These are phyloP conservation scores for Paralichthys olivaceus DNA, from an alignment of 2,113 vertebrate genomes.

Conservation along the genomic window DNA sequence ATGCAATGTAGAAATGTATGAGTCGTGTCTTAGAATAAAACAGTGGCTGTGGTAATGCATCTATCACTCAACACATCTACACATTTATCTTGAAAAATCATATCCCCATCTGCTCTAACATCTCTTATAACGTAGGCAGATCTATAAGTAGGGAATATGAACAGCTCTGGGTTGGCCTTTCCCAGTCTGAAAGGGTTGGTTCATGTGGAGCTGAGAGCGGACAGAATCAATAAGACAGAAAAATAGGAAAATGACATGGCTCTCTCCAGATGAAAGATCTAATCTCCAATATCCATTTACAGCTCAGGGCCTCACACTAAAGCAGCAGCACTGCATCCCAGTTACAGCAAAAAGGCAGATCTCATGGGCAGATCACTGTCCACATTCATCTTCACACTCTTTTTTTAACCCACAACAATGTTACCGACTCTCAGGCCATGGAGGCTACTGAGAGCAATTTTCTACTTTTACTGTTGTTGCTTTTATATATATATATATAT, in stretches of 20 bases:
- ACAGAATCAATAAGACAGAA: conserved; percentile 85
- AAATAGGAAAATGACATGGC: conserved; percentile 86
- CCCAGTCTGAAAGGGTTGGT: conserved; percentile 75
- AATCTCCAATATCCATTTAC: conserved; percentile 87
- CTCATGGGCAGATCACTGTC: conserved; percentile 47
- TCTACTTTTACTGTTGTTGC: conserved; percentile 38
- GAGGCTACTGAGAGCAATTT: conserved; percentile 12
- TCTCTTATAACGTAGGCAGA: conserved; percentile 51
- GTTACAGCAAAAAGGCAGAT: conserved; percentile 59
- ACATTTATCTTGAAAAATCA: conserved; percentile 57
- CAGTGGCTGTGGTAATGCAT: conserved; percentile 26
- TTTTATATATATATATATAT: conserved; percentile 19
- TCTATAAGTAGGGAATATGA: conserved; percentile 68
- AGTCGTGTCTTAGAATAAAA: conserved; percentile 21
- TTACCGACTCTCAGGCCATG: conserved; percentile 7
- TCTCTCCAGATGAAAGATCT: conserved; percentile 85
- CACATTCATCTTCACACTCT: conserved; percentile 37
- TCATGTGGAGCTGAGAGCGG: conserved; percentile 82
- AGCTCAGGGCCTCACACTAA: conserved; percentile 78
- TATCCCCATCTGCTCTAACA: conserved; percentile 39
- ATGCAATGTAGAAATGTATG: conserved; percentile 14
- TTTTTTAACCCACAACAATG: conserved; percentile 22
- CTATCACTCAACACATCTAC: conserved; percentile 44
- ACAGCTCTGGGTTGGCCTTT: conserved; percentile 68
- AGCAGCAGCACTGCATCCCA: conserved; percentile 68